Percentiles rank a stretch among this genome's conserved stretches.
These are phyloP conservation scores for Spinibarbus caldwelli DNA, from an alignment of 2,797 vertebrate genomes.

Conservation along the genomic window DNA sequence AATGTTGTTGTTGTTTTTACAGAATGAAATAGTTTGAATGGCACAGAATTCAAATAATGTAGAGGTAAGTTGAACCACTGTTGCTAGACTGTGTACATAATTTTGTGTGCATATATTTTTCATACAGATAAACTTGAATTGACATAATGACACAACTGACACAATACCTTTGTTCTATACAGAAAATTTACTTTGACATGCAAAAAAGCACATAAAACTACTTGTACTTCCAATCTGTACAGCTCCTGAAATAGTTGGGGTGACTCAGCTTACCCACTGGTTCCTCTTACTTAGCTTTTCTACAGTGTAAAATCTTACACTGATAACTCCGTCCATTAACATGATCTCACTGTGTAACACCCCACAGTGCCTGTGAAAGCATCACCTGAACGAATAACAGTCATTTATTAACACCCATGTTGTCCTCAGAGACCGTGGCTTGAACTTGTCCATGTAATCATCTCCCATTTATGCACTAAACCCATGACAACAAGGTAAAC, in stretches of 20 bases:
- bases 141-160: background rate
- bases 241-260: background rate
- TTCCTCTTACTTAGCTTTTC: background rate
- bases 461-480: conserved; percentile 7
- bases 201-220: background rate
- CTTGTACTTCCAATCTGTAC: background rate
- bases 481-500: conserved; percentile 24
- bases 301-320: background rate
- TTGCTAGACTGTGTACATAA: no score
- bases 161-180: background rate
- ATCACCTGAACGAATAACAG: conserved; percentile 8
- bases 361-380: background rate
- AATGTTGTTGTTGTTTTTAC: background rate
- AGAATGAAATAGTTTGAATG: background rate
- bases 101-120: background rate
- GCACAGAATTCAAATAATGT: background rate
- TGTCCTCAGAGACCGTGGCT: background rate
- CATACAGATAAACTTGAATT: background rate
- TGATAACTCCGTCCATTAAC: background rate
- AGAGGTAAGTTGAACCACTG: background rate
- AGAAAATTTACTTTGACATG: background rate
- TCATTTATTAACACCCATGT: conserved; percentile 9
- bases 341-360: background rate
- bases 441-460: conserved; percentile 21
- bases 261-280: background rate